phyloP scores from a whole-genome alignment of 2,888 invertebrate genomes.

The Cosmia pyralina region DNA sequence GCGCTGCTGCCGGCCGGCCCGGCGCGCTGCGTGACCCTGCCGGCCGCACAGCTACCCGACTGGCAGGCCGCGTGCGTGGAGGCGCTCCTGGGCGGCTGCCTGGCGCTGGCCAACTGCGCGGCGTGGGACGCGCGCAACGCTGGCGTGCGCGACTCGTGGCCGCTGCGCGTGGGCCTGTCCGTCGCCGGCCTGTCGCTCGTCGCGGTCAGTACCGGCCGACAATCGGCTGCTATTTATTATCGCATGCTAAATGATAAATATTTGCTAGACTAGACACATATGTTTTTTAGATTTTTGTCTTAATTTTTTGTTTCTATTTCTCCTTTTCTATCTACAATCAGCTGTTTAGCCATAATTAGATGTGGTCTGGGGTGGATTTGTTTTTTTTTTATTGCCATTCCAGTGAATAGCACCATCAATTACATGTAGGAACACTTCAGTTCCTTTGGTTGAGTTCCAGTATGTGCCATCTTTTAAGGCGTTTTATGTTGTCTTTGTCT shows the following conservation, averaged over 20 bases:
- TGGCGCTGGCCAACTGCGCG: conserved; percentile 92
- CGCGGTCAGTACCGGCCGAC: conserved; percentile 86
- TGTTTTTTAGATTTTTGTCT: neutral
- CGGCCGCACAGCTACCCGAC: conserved; percentile 83
- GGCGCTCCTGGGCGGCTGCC: conserved; percentile 90
- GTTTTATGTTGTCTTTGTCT: too few relatives aligned
- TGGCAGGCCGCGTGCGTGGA: conserved; percentile 90
- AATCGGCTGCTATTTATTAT: neutral
- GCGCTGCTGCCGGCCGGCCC: conserved; percentile 88
- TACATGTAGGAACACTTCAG: too few relatives aligned
- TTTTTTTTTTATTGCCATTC: too few relatives aligned
- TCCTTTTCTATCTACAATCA: too few relatives aligned
- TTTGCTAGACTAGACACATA: neutral
- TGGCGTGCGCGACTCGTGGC: conserved; percentile 91
- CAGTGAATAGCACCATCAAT: too few relatives aligned
- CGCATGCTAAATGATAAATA: too few relatives aligned
- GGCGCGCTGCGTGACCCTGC: conserved; percentile 75
- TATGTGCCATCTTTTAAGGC: too few relatives aligned
- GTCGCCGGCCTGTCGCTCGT: conserved; percentile 91
- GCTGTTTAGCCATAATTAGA: too few relatives aligned
- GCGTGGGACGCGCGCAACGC: conserved; percentile 93
- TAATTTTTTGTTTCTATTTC: too few relatives aligned
- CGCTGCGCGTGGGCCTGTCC: conserved; percentile 92
- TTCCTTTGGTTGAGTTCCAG: too few relatives aligned
- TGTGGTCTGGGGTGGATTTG: too few relatives aligned